Evolutionary conservation across 2,113 vertebrate genomes (phyloP).

Genomic region (Microtus pennsylvanicus): DNA sequence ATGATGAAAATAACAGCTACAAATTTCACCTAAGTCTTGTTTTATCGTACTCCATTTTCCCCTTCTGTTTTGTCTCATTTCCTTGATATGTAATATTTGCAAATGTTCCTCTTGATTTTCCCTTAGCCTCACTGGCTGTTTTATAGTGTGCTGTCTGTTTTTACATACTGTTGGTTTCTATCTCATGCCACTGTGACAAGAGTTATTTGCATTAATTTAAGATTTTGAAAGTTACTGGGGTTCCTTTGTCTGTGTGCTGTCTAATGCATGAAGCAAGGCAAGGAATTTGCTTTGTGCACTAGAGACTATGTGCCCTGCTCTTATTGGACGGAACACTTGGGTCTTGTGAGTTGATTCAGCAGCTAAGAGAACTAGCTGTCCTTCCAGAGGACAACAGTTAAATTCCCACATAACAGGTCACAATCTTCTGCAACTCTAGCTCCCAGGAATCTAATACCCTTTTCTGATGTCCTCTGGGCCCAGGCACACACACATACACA

Average conservation of each 20-base stretch:
- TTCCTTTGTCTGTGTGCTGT: neutral
- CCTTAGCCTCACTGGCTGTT: too few relatives aligned
- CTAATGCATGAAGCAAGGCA: neutral
- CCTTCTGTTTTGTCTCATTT: neutral
- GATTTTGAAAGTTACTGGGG: neutral
- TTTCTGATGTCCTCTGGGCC: too few relatives aligned
- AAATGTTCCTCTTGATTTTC: neutral
- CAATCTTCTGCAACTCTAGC: too few relatives aligned
- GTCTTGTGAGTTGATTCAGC: neutral
- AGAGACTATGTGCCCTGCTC: neutral
- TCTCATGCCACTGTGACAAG: neutral
- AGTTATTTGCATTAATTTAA: neutral
- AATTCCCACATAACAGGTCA: too few relatives aligned
- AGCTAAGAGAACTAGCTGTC: neutral
- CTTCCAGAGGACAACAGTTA: too few relatives aligned
- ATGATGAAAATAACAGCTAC: neutral
- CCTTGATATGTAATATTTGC: neutral
- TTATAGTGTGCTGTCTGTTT: neutral
- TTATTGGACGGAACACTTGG: neutral
- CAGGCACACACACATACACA: neutral
- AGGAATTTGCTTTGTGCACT: neutral
- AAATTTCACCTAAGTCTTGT: neutral
- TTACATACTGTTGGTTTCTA: neutral
- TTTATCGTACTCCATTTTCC: neutral
- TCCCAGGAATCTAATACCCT: too few relatives aligned